Conservation (phyloP, 2,888 invertebrate species). For the Prenolepis imparis region DNA sequence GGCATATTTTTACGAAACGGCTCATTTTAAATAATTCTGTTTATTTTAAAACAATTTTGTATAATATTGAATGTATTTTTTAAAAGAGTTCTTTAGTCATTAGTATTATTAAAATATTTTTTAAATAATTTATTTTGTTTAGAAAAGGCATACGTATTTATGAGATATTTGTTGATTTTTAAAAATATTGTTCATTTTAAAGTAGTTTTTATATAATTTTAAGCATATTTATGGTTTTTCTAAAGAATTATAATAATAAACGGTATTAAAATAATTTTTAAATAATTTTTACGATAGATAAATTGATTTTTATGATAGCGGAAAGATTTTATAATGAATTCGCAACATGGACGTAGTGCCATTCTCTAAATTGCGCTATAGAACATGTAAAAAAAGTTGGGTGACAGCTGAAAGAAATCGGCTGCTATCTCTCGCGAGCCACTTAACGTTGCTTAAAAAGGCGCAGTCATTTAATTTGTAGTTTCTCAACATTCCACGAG, state of each 20-base stretch:
- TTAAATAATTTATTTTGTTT: too few species aligned
- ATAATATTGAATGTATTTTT: too few species aligned
- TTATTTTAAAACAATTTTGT: too few species aligned
- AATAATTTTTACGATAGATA: constrained; percentile 19
- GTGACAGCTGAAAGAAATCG: constrained; percentile 57
- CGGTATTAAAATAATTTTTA: not conserved
- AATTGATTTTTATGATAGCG: constrained; percentile 32
- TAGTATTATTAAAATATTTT: too few species aligned
- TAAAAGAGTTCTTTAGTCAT: too few species aligned
- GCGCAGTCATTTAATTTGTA: constrained; percentile 69
- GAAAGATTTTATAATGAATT: constrained; percentile 40
- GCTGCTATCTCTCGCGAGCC: constrained; percentile 58
- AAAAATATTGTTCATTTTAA: not conserved
- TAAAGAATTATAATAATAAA: not conserved
- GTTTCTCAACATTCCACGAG: constrained; percentile 58
- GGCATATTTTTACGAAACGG: too few species aligned
- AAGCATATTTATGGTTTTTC: not conserved
- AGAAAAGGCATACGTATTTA: too few species aligned
- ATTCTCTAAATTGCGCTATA: constrained; percentile 29
- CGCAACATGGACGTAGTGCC: constrained; percentile 39
- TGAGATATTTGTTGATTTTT: not conserved
- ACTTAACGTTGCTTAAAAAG: constrained; percentile 64
- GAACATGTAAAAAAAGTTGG: constrained; percentile 30
- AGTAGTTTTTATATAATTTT: not conserved
- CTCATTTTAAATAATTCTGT: too few species aligned